phyloP scores from a whole-genome alignment of 2,113 vertebrate species.

The Tyto alba region DNA sequence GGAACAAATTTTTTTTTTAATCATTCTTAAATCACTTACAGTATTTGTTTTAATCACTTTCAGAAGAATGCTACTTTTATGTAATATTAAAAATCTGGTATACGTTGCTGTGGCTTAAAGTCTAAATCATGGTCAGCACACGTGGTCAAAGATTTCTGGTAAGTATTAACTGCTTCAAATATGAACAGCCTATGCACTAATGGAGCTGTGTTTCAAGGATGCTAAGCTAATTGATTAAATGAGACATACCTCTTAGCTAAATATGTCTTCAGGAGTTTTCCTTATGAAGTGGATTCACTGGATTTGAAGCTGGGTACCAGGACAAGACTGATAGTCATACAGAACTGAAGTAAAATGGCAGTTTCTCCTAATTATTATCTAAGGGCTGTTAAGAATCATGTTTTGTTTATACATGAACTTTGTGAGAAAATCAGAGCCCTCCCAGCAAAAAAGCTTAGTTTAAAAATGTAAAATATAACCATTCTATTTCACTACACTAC shows the following conservation, averaged over 20 bases:
- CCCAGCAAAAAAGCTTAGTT: neutral
- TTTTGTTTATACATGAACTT: neutral
- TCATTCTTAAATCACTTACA: neutral
- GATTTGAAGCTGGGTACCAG: neutral
- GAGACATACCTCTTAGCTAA: neutral
- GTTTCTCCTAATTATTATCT: neutral
- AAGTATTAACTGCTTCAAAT: neutral
- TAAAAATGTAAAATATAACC: neutral
- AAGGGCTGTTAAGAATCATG: neutral
- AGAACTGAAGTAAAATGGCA: neutral
- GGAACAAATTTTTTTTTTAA: neutral
- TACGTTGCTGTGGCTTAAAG: neutral
- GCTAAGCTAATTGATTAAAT: neutral
- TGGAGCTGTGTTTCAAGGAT: neutral
- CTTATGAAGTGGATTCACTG: neutral
- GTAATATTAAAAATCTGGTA: neutral
- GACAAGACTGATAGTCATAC: neutral
- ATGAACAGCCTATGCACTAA: neutral
- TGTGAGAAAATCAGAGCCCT: neutral
- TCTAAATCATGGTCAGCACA: neutral
- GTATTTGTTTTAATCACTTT: neutral
- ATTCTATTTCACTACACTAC: neutral
- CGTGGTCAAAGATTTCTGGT: neutral
- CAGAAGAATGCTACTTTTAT: neutral
- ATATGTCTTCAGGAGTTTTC: neutral